These are phyloP conservation scores for Myotis brandtii DNA, from an alignment of 2,113 vertebrate species.

Conservation along the genomic window DNA sequence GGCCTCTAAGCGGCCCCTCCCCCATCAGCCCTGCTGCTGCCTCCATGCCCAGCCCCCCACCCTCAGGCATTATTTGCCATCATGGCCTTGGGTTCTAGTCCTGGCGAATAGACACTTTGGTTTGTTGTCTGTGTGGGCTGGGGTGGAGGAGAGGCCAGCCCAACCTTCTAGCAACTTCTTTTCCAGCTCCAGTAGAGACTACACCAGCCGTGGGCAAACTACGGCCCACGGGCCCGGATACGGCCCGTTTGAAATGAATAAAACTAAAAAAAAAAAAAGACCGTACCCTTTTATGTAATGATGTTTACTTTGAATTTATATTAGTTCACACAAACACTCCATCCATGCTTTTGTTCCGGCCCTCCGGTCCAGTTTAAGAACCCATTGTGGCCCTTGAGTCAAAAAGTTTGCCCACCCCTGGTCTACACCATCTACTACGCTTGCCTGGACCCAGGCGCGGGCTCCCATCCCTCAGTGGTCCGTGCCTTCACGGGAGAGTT, in stretches of 20 bases:
- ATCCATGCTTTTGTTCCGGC: no score
- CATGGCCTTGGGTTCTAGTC: background rate
- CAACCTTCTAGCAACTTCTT: slow-evolving; percentile 4
- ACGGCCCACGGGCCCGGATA: no score
- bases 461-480: background rate
- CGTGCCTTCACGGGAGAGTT: background rate
- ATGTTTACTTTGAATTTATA: no score
- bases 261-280: no score
- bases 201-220: no score
- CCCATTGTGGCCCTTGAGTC: no score
- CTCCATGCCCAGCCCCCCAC: background rate
- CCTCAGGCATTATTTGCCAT: background rate
- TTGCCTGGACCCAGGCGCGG: background rate
- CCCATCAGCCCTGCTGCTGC: background rate
- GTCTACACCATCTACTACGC: background rate
- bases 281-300: no score
- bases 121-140: background rate
- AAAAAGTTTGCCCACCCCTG: no score
- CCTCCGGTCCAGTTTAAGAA: no score
- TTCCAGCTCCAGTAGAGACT: background rate
- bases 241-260: no score
- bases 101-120: background rate
- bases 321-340: no score
- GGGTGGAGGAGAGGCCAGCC: background rate
- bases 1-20: background rate